Base-by-base conservation (phyloP, 2,888 invertebrate species). In the Xestia sexstrigata region DNA sequence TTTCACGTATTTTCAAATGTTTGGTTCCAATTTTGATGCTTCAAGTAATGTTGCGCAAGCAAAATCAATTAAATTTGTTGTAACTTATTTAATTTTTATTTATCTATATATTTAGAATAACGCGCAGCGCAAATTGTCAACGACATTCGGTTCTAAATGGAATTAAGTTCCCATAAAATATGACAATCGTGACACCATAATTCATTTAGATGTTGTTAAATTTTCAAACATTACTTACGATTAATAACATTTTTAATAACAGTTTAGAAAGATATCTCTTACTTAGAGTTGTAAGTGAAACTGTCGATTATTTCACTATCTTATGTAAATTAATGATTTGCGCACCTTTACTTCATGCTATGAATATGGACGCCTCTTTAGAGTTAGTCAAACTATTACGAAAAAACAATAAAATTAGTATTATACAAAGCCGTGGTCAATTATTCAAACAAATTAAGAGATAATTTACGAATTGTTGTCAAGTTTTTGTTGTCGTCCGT, bases 1-100 rank as follows among this genome's bases (percentile, higher is more conserved):
- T 95, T 96, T 96, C 96, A 96, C 96, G 88, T 96, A 95, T 96
- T 96, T 96, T 96, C 96, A 96, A 96, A 96, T 96, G 96, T 94
- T 95, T 92, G 87, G 89, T 93, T 94, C 79, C 76, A 74, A 88
- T 90, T 80, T 82, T 52, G 42, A 83, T 70, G 42, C 70, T 77
- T 81, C 75, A 55, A 74, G 83, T 89, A 85, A 88, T 88, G 81
- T 81, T 79, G 89, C 88, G 89, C 86, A 91, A 88, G 84, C 82
- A 83, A 89, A 89, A 81, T 89, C 87, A 91, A 90, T 86, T 89
- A 87, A 30, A 74, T 72, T 88, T 88, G 85, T 85, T 90, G 87
- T 88, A 82, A 80, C 82, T 87, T 85, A 84, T 86, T 84, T 88
- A 86, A 87, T 87, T 89, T 88, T 86, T 83, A 85, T 89, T 87